These are phyloP conservation scores for Apamea sordens DNA, from an alignment of 2,888 invertebrate species.

Conservation along the genomic window DNA sequence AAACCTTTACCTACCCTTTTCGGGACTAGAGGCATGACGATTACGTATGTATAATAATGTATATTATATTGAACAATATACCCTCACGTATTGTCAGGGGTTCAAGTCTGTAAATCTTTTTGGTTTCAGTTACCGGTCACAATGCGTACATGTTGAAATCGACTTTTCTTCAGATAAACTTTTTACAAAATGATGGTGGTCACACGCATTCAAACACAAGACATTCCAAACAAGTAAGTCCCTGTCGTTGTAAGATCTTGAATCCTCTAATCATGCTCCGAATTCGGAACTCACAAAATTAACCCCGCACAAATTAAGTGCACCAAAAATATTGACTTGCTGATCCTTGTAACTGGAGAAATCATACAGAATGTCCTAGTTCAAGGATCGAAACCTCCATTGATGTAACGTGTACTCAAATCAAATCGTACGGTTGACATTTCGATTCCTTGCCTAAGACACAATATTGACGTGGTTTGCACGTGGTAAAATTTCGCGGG, in stretches of 20 bases:
- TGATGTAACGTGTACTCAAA: too few species aligned
- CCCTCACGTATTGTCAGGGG: not conserved
- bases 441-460: too few species aligned
- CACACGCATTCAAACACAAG: not conserved
- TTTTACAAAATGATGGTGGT: constrained; percentile 5
- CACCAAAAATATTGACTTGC: not conserved
- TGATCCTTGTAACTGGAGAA: too few species aligned
- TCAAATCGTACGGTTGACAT: too few species aligned
- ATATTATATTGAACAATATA: not conserved
- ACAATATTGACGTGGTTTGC: too few species aligned
- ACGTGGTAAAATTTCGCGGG: too few species aligned
- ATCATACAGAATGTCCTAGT: too few species aligned
- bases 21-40: constrained; percentile 5
- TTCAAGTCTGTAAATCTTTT: not conserved
- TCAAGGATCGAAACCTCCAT: not conserved
- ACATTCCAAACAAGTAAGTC: constrained; percentile 29
- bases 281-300: not conserved
- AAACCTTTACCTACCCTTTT: not conserved
- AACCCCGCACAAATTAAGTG: not conserved
- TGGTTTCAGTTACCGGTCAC: constrained; percentile 36
- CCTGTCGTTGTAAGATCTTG: constrained; percentile 2
- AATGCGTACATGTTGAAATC: constrained; percentile 14
- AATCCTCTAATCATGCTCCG: not conserved
- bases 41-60: constrained; percentile 34
- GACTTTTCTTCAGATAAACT: constrained; percentile 22